Evolutionary conservation across 2,113 vertebrate genomes (phyloP).

Genomic region (Oryzias curvinotus): DNA sequence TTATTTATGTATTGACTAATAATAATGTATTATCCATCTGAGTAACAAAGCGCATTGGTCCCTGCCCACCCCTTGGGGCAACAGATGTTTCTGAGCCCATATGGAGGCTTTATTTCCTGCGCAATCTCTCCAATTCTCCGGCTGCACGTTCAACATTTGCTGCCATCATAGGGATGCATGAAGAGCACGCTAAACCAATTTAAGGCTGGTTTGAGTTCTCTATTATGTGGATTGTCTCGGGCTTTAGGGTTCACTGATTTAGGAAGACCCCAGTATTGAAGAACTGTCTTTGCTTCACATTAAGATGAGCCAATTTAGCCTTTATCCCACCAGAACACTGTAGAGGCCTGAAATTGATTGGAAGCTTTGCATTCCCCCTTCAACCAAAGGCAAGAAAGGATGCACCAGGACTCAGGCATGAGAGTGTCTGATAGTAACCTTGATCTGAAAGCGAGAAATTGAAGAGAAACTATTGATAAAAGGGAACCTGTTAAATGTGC

Average conservation of each 20-base stretch:
- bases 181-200: constrained; percentile 28
- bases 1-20: constrained; percentile 78
- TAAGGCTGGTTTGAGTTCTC: constrained; percentile 22
- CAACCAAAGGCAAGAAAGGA: constrained; percentile 4
- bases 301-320: constrained; percentile 20
- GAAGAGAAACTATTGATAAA: not conserved
- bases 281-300: constrained; percentile 9
- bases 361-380: constrained; percentile 7
- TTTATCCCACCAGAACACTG: constrained; percentile 1
- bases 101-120: constrained; percentile 69
- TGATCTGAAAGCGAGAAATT: not conserved
- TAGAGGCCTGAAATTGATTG: not conserved
- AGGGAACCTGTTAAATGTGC: not conserved
- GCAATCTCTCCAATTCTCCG: constrained; percentile 24
- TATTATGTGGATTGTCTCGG: constrained; percentile 20
- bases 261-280: constrained; percentile 10
- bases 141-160: constrained; percentile 49
- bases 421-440: not conserved
- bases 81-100: constrained; percentile 78
- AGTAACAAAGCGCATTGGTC: constrained; percentile 63
- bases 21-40: constrained; percentile 76
- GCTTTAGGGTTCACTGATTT: constrained; percentile 24
- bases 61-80: constrained; percentile 69
- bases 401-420: not conserved
- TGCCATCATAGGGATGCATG: constrained; percentile 36